Evolutionary conservation across 2,113 vertebrate species (phyloP).

Genomic region (Oryzias melastigma): DNA sequence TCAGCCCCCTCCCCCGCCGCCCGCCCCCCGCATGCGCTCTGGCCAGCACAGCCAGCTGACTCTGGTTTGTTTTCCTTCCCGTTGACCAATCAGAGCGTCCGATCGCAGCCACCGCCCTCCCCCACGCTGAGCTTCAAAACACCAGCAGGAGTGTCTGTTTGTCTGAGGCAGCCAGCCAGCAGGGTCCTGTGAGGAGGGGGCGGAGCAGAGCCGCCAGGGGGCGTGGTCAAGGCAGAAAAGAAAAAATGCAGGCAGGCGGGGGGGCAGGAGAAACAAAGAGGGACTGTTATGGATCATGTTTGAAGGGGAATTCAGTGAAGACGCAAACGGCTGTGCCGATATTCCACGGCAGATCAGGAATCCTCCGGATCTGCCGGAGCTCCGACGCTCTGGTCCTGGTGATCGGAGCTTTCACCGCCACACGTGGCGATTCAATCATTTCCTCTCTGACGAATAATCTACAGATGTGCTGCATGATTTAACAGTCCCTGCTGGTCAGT

Average conservation of each 20-base stretch:
- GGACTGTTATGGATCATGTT: constrained; percentile 7
- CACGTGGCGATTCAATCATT: background rate
- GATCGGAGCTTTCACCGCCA: background rate
- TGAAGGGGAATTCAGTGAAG: constrained; percentile 18
- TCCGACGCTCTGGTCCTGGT: background rate
- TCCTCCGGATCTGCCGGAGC: constrained; percentile 40
- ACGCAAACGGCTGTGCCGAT: constrained; percentile 26
- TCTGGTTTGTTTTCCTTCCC: constrained; percentile 66
- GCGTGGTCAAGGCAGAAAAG: background rate
- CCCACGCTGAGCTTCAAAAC: constrained; percentile 68
- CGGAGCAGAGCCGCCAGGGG: background rate
- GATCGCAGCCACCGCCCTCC: constrained; percentile 61
- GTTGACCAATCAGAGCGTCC: constrained; percentile 49
- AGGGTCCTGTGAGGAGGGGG: constrained; percentile 38
- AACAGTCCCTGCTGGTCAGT: background rate
- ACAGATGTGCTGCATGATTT: background rate
- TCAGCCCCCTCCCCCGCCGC: background rate
- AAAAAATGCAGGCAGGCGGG: constrained; percentile 2
- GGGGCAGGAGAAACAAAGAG: constrained; percentile 12
- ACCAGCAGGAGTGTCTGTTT: constrained; percentile 49
- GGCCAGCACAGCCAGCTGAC: constrained; percentile 70
- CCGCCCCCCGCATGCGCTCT: constrained; percentile 28
- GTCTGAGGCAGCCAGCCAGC: constrained; percentile 61
- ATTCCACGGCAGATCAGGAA: constrained; percentile 37
- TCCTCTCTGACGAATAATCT: background rate